Evolutionary conservation across 1,140 invertebrate species (phyloP).

Genomic region (Euura saliciscinereae): DNA sequence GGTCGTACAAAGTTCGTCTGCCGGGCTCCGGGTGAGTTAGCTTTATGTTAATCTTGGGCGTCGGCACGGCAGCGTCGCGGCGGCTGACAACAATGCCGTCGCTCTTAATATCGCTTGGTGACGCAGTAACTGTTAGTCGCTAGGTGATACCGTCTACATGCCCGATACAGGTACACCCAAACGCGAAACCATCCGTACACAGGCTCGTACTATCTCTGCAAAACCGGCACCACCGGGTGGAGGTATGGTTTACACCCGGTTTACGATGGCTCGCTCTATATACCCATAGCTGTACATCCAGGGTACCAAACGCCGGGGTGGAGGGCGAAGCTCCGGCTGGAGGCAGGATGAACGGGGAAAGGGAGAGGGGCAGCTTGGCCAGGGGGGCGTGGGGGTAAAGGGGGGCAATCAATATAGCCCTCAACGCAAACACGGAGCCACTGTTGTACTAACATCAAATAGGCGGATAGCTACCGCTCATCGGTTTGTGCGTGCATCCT

Average conservation of each 20-base stretch:
- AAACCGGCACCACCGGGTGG: conserved; percentile 8
- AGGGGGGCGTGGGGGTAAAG: background rate
- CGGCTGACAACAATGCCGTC: conserved; percentile 52
- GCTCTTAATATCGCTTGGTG: conserved; percentile 56
- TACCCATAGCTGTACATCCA: too few relatives aligned
- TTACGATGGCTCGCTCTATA: background rate
- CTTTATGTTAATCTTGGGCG: conserved; percentile 45
- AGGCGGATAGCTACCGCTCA: conserved; percentile 59
- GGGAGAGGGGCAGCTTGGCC: too few relatives aligned
- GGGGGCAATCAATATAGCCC: conserved; percentile 61
- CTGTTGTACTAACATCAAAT: conserved; percentile 63
- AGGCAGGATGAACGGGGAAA: background rate
- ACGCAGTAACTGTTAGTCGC: conserved; percentile 51
- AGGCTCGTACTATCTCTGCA: conserved; percentile 17
- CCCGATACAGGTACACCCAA: conserved; percentile 24
- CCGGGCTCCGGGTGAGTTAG: conserved; percentile 32
- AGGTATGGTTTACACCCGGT: conserved; percentile 16
- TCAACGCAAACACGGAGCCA: conserved; percentile 59
- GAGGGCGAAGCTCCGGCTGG: background rate
- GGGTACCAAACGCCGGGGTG: too few relatives aligned
- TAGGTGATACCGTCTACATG: conserved; percentile 20
- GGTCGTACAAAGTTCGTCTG: background rate
- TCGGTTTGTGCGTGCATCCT: conserved; percentile 36
- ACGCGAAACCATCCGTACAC: conserved; percentile 33
- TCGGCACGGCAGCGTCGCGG: conserved; percentile 43